Evolutionary conservation across 35 echinoderm and acorn worm genomes (phyloP).

Genomic region (Apostichopus californicus): DNA sequence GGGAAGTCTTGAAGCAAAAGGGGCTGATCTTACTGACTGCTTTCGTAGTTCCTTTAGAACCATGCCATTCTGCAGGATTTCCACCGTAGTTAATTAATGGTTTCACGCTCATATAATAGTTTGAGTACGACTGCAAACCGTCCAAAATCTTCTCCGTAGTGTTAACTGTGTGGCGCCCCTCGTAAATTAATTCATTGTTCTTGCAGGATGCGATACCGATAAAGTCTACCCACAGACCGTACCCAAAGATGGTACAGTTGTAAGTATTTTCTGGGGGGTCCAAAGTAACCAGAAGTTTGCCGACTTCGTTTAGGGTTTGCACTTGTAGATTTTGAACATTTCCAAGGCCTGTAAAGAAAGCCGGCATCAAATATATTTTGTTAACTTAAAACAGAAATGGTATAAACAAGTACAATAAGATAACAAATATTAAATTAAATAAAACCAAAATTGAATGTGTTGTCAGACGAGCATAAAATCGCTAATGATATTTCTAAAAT

Average conservation of each 20-base stretch:
- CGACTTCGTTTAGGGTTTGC: not conserved
- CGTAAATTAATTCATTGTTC: not conserved
- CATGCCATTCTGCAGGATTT: not conserved
- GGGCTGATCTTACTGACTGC: not conserved
- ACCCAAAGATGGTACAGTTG: not conserved
- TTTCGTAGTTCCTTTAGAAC: not conserved
- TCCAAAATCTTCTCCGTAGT: not conserved
- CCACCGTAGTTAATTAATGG: not conserved
- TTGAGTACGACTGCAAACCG: not conserved
- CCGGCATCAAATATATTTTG: no score
- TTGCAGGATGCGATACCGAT: not conserved
- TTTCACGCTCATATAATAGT: not conserved
- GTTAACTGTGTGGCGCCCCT: not conserved
- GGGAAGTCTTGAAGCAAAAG: no score
- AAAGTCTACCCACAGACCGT: not conserved
- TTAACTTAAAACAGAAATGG: no score
- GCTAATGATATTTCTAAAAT: no score
- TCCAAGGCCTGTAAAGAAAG: not conserved
- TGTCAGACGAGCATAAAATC: no score
- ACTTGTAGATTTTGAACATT: not conserved
- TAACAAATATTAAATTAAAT: no score
- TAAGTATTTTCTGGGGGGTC: not conserved
- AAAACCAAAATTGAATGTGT: no score
- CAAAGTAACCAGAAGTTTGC: not conserved
- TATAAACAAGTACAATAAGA: no score